Evolutionary conservation across 2,888 invertebrate species (phyloP).

Genomic region (Electrophaes corylata): DNA sequence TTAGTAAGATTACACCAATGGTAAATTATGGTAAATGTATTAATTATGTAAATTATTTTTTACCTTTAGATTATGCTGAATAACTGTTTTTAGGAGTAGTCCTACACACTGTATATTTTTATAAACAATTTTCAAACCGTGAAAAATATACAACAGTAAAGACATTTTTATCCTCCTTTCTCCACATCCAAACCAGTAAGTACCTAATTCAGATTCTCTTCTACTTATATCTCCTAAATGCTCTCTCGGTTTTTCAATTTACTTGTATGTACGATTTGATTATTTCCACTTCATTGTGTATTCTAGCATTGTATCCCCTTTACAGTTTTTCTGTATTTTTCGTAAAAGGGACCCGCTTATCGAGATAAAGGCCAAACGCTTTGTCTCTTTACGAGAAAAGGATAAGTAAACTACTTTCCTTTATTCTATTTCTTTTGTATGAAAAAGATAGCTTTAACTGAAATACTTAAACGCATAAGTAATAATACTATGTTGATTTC

Average conservation of each 20-base stretch:
- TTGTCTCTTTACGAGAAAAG: constrained; percentile 41
- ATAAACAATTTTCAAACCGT: not conserved
- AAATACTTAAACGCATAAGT: constrained; percentile 12
- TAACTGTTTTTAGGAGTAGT: not conserved
- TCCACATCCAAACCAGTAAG: constrained; percentile 26
- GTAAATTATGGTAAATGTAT: too few relatives aligned
- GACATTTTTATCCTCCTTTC: not conserved
- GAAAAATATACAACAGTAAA: not conserved
- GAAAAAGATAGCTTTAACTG: constrained; percentile 29
- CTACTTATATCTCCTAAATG: constrained; percentile 49
- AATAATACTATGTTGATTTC: constrained; percentile 13
- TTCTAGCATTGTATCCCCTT: constrained; percentile 47
- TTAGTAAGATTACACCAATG: too few relatives aligned
- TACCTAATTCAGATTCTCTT: constrained; percentile 45
- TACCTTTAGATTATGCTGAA: too few relatives aligned
- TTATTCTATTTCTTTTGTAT: constrained; percentile 32
- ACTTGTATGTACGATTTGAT: constrained; percentile 48
- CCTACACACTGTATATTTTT: too few relatives aligned
- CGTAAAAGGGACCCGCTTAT: constrained; percentile 45
- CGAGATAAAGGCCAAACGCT: constrained; percentile 44
- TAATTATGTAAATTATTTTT: too few relatives aligned
- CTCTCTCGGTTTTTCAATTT: constrained; percentile 56
- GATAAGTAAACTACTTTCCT: constrained; percentile 41
- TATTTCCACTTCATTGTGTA: constrained; percentile 53
- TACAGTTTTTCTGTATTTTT: constrained; percentile 45